phyloP scores from a whole-genome alignment of 2,888 invertebrate genomes.

The Drosophila limbata region DNA sequence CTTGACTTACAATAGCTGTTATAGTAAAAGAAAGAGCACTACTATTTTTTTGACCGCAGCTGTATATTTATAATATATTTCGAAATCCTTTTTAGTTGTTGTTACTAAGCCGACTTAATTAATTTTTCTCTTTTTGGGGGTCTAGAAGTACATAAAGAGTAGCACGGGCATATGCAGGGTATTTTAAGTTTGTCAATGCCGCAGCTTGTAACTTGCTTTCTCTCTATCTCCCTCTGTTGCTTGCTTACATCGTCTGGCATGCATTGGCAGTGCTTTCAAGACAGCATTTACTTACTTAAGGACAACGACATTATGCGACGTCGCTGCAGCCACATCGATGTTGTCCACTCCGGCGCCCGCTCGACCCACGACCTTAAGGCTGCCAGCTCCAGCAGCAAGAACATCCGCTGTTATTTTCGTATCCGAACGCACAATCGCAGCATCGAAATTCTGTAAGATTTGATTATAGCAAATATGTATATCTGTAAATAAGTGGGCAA shows the following conservation, averaged over 20 bases:
- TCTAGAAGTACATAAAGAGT: no score
- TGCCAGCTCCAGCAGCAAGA: conserved; percentile 89
- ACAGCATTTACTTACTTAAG: conserved; percentile 91
- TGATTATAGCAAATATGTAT: conserved; percentile 28
- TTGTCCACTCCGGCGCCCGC: conserved; percentile 99
- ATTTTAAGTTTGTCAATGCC: neutral
- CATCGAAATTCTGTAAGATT: conserved; percentile 92
- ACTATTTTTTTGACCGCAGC: no score
- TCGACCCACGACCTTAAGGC: conserved; percentile 95
- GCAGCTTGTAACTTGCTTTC: no score
- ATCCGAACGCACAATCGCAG: conserved; percentile 96
- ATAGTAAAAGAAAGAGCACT: no score
- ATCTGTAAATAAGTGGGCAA: conserved; percentile 1
- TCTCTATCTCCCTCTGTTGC: neutral
- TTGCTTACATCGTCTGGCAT: conserved; percentile 1
- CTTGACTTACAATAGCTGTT: no score
- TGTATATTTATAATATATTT: conserved; percentile 30
- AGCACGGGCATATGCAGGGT: no score
- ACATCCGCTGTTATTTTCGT: conserved; percentile 97
- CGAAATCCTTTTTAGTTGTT: no score
- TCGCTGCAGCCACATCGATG: conserved; percentile 95
- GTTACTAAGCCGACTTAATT: no score
- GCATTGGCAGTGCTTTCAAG: conserved; percentile 7
- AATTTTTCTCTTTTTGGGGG: no score
- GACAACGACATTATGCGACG: conserved; percentile 93